Base-by-base conservation (phyloP, 2,888 invertebrate species). In the Cerastis leucographa region DNA sequence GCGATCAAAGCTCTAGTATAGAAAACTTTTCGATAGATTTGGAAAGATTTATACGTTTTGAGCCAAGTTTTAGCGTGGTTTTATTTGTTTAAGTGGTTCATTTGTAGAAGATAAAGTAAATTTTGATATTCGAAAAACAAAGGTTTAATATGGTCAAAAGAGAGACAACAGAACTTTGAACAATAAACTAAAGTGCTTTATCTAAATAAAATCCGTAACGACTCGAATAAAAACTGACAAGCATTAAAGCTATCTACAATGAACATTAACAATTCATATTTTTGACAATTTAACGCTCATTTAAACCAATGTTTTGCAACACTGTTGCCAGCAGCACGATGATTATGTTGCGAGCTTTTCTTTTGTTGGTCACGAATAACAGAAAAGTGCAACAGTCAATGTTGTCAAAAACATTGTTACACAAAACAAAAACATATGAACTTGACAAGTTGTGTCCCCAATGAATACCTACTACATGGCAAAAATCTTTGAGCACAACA, bases 1-100 rank as follows among this genome's bases (percentile, higher is more conserved):
- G 59, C 65, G 69, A 61, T 56, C 78, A 67, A 66, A 80, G 66
- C 69, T 22, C 54, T 76, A 25, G 14, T 70, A 61, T 25, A 66
- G 65, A 44, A 69, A 69, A 82, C 14, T 51, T 25, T 12, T 61
- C 14, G 44, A 46, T 65, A 40, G 22, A 70, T 76, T 83, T 66
- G 22, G 19, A 51, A 35, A 12, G 56, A n/a, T 65, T 65, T 44
- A n/a, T 40, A 35, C 35, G 22, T 42, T 68, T 64, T 56, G 42
- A 1, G 17, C 25, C 64, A 25, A 25, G 11, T 9, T 59, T 74
- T 56, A 5, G 7, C 42, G 25, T 64, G 25, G 19, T 62, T 42
- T 25, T 46, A 19, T 40, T 59, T 59, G 17, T 59, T 59, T 17
- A 17, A 8, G 6, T 25, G 12, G 0, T 12, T 25, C n/a, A n/a